Base-by-base conservation (phyloP, 2,797 vertebrate species). In the Zalophus californianus region DNA sequence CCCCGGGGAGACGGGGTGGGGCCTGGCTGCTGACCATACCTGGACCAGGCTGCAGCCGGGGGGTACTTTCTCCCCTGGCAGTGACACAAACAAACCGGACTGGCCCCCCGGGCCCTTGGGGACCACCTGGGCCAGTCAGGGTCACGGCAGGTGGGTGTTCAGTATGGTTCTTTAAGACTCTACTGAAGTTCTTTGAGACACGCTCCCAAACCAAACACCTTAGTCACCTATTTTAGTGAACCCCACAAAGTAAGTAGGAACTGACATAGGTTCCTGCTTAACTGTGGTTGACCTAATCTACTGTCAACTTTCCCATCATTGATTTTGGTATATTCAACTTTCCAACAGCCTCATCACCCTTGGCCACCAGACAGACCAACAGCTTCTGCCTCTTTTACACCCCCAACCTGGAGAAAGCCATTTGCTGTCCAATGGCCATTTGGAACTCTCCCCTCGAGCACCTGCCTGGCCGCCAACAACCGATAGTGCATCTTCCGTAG, bases 401-500 rank as follows among this genome's bases (percentile, higher is more conserved):
- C 2, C 3, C 8, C 25, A 10, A 21, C 2, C 32, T 72, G 64
- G 78, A 83, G 84, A 66, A 35, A 89, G 13, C 80, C 10, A 10
- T 25, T 7, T 7, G 52, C 64, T n/a, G 3, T 62, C 27, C 13
- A 2, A 11, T 3, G 0, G 0, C 15, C 32, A 21, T 70, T 38
- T 38, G 10, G 60, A 21, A 11, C 10, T 11, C 7, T 1, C 0
- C 0, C 29, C n/a, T 9, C 5, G 13, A 60, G 21, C 58, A 44
- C 12, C 70, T 3, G 56, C 78, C 68, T 32, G 64, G 23, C 21
- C 1, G 9, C 72, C 89, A 44, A 20, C 35, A 18, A 15, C 56
- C n/a, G 2, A n/a, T 12, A 0, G 18, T 25, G 5, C 4, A 23
- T 35, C 72, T 20, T 21, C 56, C 23, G 27, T 16, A 44, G 14